A percentile compares a stretch with the other conserved stretches of the same genome.
phyloP scores from a whole-genome alignment of 2,797 vertebrate species.

The Pyrocephalus nanus region DNA sequence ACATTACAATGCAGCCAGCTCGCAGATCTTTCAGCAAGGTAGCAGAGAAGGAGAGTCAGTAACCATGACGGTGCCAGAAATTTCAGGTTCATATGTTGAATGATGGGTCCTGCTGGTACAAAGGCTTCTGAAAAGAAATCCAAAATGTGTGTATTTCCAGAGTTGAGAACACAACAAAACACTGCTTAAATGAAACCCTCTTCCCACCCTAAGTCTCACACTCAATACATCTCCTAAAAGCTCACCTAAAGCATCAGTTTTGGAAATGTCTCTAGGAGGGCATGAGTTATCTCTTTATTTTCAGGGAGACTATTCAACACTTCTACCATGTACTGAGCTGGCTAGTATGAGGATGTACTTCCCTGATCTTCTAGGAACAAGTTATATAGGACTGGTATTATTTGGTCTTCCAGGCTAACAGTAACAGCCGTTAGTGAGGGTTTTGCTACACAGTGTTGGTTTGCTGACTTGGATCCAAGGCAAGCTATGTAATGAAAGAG shows the following conservation, averaged over 20 bases:
- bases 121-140: neutral
- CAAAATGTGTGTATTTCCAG: neutral
- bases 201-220: fast-evolving
- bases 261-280: neutral
- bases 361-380: neutral
- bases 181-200: neutral
- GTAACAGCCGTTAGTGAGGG: neutral
- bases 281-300: neutral
- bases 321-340: neutral
- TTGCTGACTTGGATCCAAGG: neutral
- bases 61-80: neutral
- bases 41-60: neutral
- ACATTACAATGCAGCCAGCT: neutral
- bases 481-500: neutral
- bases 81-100: neutral
- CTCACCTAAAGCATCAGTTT: neutral
- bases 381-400: neutral
- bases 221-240: neutral
- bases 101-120: fast-evolving
- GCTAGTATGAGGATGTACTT: neutral
- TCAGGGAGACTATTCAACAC: neutral
- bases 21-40: neutral
- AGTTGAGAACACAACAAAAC: neutral
- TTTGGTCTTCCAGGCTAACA: neutral
- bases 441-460: neutral